Percentiles rank a stretch among this genome's conserved stretches.
Conservation (phyloP, 2,113 vertebrate genomes). For the Rhabdornis inornatus region DNA sequence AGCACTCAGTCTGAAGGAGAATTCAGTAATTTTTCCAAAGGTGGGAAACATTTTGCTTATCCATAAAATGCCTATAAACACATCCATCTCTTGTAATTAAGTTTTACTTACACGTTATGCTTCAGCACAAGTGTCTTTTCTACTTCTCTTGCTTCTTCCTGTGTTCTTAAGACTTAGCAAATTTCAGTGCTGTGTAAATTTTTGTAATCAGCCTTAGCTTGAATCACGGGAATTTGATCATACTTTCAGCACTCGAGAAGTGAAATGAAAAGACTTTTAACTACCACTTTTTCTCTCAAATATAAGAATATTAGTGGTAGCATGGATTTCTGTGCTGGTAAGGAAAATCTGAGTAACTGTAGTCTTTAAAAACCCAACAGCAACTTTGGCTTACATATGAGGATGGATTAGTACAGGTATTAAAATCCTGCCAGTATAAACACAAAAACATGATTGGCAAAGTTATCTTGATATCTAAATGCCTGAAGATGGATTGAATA, state of each 20-base stretch:
- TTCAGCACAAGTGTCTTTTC: background rate
- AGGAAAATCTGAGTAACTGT: background rate
- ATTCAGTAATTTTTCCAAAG: slow-evolving; percentile 72
- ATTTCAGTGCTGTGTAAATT: background rate
- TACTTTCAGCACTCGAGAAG: background rate
- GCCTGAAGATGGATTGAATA: background rate
- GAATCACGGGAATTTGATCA: background rate
- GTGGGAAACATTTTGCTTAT: slow-evolving; percentile 49
- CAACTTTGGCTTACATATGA: background rate
- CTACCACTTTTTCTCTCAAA: background rate
- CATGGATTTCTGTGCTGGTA: background rate
- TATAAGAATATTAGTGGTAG: background rate
- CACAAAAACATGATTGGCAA: background rate
- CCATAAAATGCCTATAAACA: background rate
- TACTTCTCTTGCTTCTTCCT: background rate
- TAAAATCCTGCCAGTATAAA: background rate
- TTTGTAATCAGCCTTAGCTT: background rate
- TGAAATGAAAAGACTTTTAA: background rate
- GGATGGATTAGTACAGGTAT: background rate
- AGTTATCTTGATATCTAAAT: background rate
- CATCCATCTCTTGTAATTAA: background rate
- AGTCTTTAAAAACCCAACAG: background rate
- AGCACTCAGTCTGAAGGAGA: slow-evolving; percentile 71
- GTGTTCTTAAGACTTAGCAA: background rate
- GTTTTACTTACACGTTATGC: background rate